A percentile compares a stretch with the other conserved stretches of the same genome.
phyloP scores from a whole-genome alignment of 2,113 vertebrate genomes.

The Baryphthengus martii region DNA sequence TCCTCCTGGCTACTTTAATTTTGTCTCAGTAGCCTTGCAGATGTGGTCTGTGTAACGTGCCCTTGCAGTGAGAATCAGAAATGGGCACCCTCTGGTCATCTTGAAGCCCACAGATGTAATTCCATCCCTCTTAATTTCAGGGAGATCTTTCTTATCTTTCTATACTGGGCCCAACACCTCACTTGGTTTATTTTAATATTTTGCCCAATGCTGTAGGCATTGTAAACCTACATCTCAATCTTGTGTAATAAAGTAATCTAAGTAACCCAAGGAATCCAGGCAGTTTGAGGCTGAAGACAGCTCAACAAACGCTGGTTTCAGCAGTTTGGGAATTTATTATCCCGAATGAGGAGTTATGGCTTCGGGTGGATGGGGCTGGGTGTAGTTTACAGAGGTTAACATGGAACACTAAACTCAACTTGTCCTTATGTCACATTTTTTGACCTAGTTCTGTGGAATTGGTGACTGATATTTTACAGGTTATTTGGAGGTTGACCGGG shows the following conservation, averaged over 20 bases:
- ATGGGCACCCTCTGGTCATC: not conserved
- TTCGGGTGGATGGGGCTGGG: not conserved
- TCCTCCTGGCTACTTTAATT: slow-evolving; percentile 9
- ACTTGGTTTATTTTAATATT: not conserved
- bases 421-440: not conserved
- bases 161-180: not conserved
- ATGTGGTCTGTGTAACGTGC: not conserved
- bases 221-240: not conserved
- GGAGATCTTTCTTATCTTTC: not conserved
- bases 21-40: not conserved
- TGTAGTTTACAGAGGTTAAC: not conserved
- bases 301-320: not conserved
- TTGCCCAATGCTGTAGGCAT: not conserved
- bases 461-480: not conserved
- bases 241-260: not conserved
- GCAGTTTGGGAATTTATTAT: not conserved
- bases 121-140: not conserved
- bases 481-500: not conserved
- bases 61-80: not conserved
- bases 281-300: not conserved
- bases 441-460: not conserved
- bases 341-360: not conserved
- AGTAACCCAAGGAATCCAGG: not conserved
- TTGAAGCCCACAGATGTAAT: not conserved
- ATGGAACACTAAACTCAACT: not conserved